These are phyloP conservation scores for Oscheius sp. DNA, from an alignment of 2,888 invertebrate species.

Conservation along the genomic window DNA sequence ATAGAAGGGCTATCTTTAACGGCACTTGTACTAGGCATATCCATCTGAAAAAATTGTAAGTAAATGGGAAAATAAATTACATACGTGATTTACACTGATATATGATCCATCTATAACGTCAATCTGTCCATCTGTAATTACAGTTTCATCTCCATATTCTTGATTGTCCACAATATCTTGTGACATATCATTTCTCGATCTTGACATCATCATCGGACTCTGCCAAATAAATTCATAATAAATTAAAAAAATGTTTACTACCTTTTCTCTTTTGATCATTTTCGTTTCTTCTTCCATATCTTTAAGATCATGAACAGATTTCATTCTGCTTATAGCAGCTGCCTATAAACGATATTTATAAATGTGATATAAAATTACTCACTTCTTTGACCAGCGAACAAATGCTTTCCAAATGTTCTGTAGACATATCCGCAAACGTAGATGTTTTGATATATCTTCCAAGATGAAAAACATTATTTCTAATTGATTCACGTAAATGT, in stretches of 20 bases:
- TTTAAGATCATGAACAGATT: not conserved
- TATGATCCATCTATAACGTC: not conserved
- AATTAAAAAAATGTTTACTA: not conserved
- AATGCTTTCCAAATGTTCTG: constrained; percentile 13
- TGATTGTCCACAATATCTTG: not conserved
- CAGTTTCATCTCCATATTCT: not conserved
- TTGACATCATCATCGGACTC: not conserved
- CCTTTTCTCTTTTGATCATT: not conserved
- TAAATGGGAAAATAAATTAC: not conserved
- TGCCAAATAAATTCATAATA: not conserved
- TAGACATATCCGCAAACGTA: constrained; percentile 21
- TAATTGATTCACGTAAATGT: constrained; percentile 30
- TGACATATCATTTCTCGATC: not conserved
- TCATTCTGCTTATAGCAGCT: constrained; percentile 9
- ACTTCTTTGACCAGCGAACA: constrained; percentile 11
- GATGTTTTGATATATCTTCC: constrained; percentile 29
- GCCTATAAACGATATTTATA: not conserved
- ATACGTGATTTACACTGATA: not conserved
- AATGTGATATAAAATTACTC: not conserved
- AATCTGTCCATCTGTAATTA: not conserved
- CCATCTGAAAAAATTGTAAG: not conserved
- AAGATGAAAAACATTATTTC: constrained; percentile 31
- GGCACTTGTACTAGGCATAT: not conserved
- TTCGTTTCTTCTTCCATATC: no score
- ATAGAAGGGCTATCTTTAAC: not conserved